These are phyloP conservation scores for Mesodorylaimus sp. DNA, from an alignment of 2,888 invertebrate species.

Conservation along the genomic window DNA sequence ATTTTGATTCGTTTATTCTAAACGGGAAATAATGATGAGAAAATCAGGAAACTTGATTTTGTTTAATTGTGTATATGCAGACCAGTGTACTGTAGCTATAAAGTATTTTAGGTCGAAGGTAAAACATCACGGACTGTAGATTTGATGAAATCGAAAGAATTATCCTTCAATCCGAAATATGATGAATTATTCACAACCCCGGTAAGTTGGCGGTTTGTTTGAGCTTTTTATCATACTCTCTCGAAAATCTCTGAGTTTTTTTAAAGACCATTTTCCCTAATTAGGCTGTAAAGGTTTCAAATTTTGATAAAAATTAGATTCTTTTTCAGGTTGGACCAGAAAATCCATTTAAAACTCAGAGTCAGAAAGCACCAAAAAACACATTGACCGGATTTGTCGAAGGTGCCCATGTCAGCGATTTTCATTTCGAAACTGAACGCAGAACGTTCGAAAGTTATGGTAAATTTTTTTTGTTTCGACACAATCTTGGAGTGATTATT, in stretches of 20 bases:
- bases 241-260: too few species aligned
- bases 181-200: conserved; percentile 82
- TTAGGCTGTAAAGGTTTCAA: background rate
- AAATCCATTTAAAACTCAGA: conserved; percentile 77
- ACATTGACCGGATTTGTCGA: conserved; percentile 84
- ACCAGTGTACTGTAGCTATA: too few species aligned
- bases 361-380: conserved; percentile 68
- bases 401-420: conserved; percentile 79
- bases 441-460: conserved; percentile 51
- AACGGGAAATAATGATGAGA: too few species aligned
- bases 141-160: conserved; percentile 57
- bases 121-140: conserved; percentile 53
- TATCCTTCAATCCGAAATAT: conserved; percentile 73
- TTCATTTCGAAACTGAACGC: conserved; percentile 89
- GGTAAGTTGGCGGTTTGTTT: conserved; percentile 24
- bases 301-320: conserved; percentile 1
- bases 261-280: too few species aligned
- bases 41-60: too few species aligned
- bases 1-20: too few species aligned
- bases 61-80: too few species aligned
- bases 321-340: conserved; percentile 51
- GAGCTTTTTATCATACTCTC: too few species aligned
- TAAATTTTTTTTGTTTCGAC: background rate
- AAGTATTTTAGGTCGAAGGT: conserved; percentile 42
- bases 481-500: background rate